Evolutionary conservation across 2,888 invertebrate species (phyloP), one percentile per base, ranked within the genome.

Genomic region (Pseudoips prasinana): DNA sequence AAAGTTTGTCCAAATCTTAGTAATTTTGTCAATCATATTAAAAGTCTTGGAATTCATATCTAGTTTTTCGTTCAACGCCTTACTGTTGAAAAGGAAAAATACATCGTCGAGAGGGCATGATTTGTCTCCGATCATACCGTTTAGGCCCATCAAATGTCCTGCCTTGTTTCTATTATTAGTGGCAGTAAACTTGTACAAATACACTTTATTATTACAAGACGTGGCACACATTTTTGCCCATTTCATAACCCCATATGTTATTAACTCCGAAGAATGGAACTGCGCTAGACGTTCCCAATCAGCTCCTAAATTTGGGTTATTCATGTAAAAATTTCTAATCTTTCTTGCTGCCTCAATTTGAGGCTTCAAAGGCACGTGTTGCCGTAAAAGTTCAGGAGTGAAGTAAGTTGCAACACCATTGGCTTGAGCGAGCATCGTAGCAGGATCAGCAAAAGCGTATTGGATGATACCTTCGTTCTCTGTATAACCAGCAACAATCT

Each of bases 401-500:
- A 65, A 63, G 25, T 46, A 56, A 33, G 51, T 58, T 2, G 39
- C 29, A 3, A 49, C 58, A 2, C 39, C 42, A 20, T 64, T 61
- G 1, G 53, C 48, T 37, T 52, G 46, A 3, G 39, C 17, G 3
- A 61, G 22, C 22, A 48, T 39, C n/a, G 36, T 43, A 14, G 51
- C 29, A 14, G 42, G n/a, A 20, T 55, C 40, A 3, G 30, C 8
- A 20, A 34, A 35, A 0, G 35, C 9, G 9, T 29, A 33, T 3
- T 58, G 14, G 2, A 59, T 3, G 7, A 51, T 10, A 10, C 94
- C 94, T 73, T 94, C 94, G 28, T 93, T 90, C 1, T 90, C 88
- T 11, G 91, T 94, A 2, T 92, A 68, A 1, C 95, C 95, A 10
- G 91, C 78, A 66, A 95, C 91, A 69, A 93, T 90, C 0, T 94